Conservation (phyloP, 2,888 invertebrate species). For the Lasius fuliginosus region DNA sequence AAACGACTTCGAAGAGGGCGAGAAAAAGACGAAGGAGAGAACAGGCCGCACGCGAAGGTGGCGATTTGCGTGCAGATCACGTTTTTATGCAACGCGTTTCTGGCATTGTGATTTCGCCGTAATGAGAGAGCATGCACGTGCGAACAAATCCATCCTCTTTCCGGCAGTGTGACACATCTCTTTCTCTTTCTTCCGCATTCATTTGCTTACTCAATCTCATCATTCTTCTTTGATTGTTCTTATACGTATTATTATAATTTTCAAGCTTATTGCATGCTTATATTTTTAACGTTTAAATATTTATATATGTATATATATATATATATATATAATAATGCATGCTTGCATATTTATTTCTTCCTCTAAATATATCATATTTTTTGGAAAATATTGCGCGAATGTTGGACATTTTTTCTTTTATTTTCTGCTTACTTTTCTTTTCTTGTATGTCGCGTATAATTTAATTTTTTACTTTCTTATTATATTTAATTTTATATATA, state of each 20-base stretch:
- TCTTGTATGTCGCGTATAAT: not conserved
- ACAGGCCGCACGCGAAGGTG: slow-evolving; percentile 72
- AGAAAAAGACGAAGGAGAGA: not conserved
- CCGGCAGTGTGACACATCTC: slow-evolving; percentile 54
- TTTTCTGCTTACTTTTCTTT: not conserved
- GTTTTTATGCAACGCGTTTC: slow-evolving; percentile 81
- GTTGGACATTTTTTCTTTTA: not conserved
- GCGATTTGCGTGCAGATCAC: slow-evolving; percentile 83
- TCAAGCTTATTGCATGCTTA: too few relatives aligned
- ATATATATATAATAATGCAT: not conserved
- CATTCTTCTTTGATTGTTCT: not conserved
- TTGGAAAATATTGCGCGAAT: not conserved
- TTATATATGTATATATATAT: not conserved
- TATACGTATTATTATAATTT: not conserved
- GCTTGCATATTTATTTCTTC: not conserved
- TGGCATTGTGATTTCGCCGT: slow-evolving; percentile 81
- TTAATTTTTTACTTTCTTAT: not conserved
- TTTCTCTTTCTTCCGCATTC: slow-evolving; percentile 43
- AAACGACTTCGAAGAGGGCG: not conserved
- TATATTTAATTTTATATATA: not conserved
- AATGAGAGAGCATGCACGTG: slow-evolving; percentile 83
- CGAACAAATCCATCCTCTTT: slow-evolving; percentile 67
- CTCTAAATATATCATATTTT: not conserved
- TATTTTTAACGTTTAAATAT: not conserved
- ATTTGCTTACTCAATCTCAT: not conserved